These are phyloP conservation scores for Pseudococcus viburni DNA, from an alignment of 2,888 invertebrate genomes.

Conservation along the genomic window DNA sequence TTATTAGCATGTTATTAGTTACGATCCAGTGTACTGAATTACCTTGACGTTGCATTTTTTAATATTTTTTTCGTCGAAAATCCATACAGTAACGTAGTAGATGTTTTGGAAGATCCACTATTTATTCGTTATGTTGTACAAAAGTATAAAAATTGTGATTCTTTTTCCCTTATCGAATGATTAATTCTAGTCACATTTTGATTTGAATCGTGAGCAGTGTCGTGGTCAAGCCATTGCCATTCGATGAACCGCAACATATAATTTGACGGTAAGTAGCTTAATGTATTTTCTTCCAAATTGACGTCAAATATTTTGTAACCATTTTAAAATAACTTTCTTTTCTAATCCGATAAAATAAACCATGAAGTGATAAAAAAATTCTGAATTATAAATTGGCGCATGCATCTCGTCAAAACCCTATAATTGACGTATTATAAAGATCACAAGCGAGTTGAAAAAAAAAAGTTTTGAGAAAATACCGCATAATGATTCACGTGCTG, in stretches of 20 bases:
- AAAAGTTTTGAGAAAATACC: conserved; percentile 7
- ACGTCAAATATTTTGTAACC: conserved; percentile 2
- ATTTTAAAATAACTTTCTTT: conserved; percentile 28
- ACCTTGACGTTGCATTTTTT: conserved; percentile 30
- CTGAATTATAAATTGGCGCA: background rate
- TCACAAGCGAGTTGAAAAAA: background rate
- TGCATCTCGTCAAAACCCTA: background rate
- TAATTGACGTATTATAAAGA: background rate
- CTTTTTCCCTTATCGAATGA: background rate
- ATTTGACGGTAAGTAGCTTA: background rate
- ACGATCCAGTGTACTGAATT: conserved; percentile 40
- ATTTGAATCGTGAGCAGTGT: background rate
- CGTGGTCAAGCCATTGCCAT: background rate
- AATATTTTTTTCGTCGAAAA: background rate
- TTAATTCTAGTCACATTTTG: background rate
- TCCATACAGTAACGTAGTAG: conserved; percentile 15
- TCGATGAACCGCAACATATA: background rate
- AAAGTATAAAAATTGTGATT: background rate
- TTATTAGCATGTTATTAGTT: conserved; percentile 38
- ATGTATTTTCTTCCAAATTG: background rate
- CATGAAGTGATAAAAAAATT: background rate
- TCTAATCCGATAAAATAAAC: background rate
- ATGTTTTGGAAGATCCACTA: conserved; percentile 4
- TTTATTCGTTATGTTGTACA: background rate
- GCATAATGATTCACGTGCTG: background rate